Percentiles rank a stretch among this genome's conserved stretches.
Conservation (phyloP, 2,113 vertebrate genomes). For the Phoenicopterus ruber region DNA sequence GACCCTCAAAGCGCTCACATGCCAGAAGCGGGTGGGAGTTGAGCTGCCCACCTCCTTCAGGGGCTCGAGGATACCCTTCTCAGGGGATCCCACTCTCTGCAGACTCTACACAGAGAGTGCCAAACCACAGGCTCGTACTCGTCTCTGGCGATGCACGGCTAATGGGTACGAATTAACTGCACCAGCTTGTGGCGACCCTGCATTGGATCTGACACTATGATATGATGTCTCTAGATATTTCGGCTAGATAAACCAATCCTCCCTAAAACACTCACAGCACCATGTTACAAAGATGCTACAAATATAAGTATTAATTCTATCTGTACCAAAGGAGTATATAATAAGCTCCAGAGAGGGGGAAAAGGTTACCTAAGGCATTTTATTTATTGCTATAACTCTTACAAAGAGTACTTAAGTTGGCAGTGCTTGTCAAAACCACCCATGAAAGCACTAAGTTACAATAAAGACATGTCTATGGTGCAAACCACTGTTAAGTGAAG, state of each 20-base stretch:
- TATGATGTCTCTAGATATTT: not conserved
- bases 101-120: not conserved
- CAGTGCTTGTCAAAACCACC: not conserved
- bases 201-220: fast-evolving
- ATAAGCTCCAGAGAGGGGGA: not conserved
- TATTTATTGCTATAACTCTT: not conserved
- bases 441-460: not conserved
- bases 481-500: not conserved
- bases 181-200: not conserved
- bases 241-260: not conserved
- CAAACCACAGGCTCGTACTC: not conserved
- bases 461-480: not conserved
- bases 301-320: not conserved
- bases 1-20: not conserved
- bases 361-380: not conserved
- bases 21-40: not conserved
- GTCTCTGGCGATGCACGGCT: fast-evolving
- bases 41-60: not conserved
- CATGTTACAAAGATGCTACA: not conserved
- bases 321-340: not conserved
- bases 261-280: not conserved
- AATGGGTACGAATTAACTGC: fast-evolving
- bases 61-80: not conserved
- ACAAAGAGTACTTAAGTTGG: not conserved
- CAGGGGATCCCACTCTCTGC: not conserved